Evolutionary conservation across 1,140 invertebrate species (phyloP).

Genomic region (Grapholita molesta): DNA sequence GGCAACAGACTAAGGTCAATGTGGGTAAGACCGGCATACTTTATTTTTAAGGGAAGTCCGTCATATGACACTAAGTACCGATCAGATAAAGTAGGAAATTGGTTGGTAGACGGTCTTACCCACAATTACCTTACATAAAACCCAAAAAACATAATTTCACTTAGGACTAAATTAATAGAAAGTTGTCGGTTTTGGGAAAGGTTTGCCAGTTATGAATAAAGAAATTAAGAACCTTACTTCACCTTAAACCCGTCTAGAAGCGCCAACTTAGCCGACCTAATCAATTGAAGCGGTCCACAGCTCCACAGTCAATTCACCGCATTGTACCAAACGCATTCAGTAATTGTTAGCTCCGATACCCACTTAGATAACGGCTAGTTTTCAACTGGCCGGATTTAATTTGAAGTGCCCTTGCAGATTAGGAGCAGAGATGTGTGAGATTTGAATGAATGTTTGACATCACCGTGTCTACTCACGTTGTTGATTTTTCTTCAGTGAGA

Average conservation of each 20-base stretch:
- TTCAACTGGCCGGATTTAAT: conserved; percentile 29
- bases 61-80: no score
- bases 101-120: no score
- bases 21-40: no score
- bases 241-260: not conserved
- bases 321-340: conserved; percentile 26
- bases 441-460: not conserved
- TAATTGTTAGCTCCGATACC: conserved; percentile 43
- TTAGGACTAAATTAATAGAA: no score
- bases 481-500: no score
- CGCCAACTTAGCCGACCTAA: conserved; percentile 1
- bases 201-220: not conserved
- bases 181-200: no score
- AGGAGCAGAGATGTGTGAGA: conserved; percentile 6
- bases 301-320: conserved; percentile 26
- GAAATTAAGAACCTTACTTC: not conserved
- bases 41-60: no score
- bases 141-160: no score
- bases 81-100: no score
- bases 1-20: no score
- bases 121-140: no score
- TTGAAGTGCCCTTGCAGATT: conserved; percentile 12
- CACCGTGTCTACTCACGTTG: no score
- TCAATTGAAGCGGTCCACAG: conserved; percentile 3
- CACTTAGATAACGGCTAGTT: conserved; percentile 41